Evolutionary conservation across 2,797 vertebrate species (phyloP).

Genomic region (Poeciliopsis paucimaculata): DNA sequence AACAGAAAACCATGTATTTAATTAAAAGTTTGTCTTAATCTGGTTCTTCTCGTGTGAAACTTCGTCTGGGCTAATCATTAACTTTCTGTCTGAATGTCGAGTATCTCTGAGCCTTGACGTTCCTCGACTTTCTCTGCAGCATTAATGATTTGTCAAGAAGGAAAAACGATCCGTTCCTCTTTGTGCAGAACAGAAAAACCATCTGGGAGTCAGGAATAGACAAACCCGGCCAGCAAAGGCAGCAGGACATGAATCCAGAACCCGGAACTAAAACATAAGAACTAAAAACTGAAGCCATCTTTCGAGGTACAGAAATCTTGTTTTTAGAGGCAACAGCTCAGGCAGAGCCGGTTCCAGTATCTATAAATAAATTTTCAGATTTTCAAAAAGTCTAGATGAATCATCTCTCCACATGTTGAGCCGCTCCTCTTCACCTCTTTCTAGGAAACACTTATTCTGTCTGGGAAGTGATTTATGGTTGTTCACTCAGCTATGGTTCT

Average conservation of each 20-base stretch:
- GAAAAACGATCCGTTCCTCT: neutral
- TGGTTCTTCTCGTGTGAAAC: neutral
- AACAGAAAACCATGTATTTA: neutral
- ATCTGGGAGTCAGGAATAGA: neutral
- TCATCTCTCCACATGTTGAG: constrained; percentile 2
- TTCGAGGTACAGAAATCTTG: neutral
- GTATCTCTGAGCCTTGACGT: neutral
- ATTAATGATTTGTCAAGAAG: constrained; percentile 18
- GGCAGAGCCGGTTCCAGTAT: neutral
- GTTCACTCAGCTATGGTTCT: neutral
- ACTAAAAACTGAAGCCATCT: neutral
- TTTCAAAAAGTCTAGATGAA: constrained; percentile 13
- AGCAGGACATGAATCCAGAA: neutral
- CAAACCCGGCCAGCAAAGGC: neutral
- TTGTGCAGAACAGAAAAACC: constrained; percentile 5
- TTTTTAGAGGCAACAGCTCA: neutral
- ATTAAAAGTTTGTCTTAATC: neutral
- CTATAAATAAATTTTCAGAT: neutral
- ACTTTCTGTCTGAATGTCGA: neutral
- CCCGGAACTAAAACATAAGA: neutral
- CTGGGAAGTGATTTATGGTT: neutral
- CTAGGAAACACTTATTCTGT: constrained; percentile 2
- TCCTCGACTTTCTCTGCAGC: neutral
- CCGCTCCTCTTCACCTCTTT: neutral
- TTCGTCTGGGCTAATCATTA: neutral